phyloP scores from a whole-genome alignment of 2,113 vertebrate species.

The Vicugna pacos region DNA sequence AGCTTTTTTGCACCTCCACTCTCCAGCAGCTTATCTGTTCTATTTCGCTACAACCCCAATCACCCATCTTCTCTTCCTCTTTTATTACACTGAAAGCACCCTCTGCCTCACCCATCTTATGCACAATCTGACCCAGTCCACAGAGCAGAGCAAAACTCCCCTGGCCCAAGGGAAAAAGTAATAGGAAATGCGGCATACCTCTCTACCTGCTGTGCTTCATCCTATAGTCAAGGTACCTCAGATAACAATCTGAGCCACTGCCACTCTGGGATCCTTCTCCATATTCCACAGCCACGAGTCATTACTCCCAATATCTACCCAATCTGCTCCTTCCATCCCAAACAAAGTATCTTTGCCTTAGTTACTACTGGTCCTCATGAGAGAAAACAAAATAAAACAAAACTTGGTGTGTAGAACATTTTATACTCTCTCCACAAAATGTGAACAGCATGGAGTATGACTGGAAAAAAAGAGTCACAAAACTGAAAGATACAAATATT shows the following conservation, averaged over 20 bases:
- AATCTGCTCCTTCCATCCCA: neutral
- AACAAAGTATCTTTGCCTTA: neutral
- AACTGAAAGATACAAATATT: neutral
- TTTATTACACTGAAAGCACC: neutral
- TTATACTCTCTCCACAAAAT: slow-evolving; percentile 13
- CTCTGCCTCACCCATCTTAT: neutral
- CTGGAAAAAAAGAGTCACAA: neutral
- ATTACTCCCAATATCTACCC: neutral
- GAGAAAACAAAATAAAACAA: neutral
- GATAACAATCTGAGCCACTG: neutral
- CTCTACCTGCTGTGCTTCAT: neutral
- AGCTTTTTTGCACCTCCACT: neutral
- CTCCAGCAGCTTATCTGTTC: neutral
- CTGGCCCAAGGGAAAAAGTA: neutral
- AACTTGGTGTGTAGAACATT: neutral
- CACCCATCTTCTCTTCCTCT: neutral
- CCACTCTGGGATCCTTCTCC: neutral
- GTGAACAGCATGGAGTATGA: neutral
- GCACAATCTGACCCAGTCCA: neutral
- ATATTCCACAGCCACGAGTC: neutral
- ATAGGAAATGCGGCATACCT: neutral
- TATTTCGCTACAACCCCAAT: neutral
- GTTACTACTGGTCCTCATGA: neutral
- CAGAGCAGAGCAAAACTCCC: neutral
- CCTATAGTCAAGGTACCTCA: neutral